Percentiles rank a stretch among this genome's conserved stretches.
Conservation (phyloP, 2,113 vertebrate genomes). For the Anser brachyrhynchus region DNA sequence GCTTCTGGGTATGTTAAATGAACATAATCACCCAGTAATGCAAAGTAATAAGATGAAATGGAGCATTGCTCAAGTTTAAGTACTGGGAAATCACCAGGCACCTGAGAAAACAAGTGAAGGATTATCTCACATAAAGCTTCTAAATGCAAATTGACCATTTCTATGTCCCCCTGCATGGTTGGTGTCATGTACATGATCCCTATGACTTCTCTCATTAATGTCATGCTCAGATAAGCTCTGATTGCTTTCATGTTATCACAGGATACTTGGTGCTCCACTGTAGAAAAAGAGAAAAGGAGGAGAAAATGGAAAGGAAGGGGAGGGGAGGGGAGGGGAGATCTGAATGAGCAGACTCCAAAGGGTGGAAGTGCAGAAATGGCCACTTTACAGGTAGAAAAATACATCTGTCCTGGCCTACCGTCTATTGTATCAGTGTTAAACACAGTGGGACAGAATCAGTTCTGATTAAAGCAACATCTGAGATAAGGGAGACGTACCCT, state of each 20-base stretch:
- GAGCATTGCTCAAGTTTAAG: background rate
- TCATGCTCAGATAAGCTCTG: background rate
- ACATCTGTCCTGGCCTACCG: background rate
- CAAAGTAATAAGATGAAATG: background rate
- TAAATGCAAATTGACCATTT: background rate
- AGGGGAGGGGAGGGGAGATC: background rate
- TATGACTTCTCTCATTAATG: background rate
- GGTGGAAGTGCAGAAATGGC: background rate
- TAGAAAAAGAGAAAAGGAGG: background rate
- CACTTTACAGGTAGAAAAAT: background rate
- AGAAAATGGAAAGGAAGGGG: background rate
- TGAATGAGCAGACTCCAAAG: background rate
- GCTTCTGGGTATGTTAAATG: background rate
- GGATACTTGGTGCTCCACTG: background rate
- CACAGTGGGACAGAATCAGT: background rate
- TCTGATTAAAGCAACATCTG: background rate
- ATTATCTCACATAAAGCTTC: background rate
- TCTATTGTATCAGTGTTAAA: background rate
- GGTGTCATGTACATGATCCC: too few relatives aligned
- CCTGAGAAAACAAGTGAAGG: background rate
- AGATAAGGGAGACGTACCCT: background rate
- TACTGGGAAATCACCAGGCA: background rate
- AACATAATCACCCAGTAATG: background rate
- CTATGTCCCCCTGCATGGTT: background rate
- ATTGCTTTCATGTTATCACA: background rate